Evolutionary conservation across 2,113 vertebrate species (phyloP).

Genomic region (Bos javanicus): DNA sequence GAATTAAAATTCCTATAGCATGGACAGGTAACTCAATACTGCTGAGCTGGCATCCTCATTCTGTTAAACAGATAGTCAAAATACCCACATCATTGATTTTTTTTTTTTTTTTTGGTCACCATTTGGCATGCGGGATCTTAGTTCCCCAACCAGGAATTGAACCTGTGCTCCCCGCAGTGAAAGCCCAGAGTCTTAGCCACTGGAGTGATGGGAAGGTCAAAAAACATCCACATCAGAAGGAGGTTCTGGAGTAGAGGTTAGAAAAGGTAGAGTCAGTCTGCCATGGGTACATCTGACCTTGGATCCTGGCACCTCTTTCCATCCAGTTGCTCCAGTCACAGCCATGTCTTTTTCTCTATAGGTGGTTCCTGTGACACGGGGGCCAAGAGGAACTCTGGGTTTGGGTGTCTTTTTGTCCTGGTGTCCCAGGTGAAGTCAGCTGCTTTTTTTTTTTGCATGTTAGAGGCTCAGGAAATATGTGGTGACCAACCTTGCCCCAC

Average conservation of each 20-base stretch:
- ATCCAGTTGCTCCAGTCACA: not conserved
- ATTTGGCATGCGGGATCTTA: not conserved
- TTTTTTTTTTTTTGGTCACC: not conserved
- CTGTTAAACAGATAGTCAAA: not conserved
- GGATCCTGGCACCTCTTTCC: not conserved
- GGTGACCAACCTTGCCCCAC: not conserved
- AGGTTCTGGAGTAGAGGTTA: rapidly evolving
- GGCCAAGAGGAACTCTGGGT: not conserved
- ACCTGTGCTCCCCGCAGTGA: not conserved
- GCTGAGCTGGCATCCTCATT: not conserved
- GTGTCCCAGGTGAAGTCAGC: not conserved
- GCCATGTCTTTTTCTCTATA: not conserved
- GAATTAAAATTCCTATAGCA: not conserved
- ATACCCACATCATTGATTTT: not conserved
- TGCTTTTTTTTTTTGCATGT: not conserved
- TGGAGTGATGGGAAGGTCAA: not conserved
- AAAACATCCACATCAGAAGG: not conserved
- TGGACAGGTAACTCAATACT: not conserved
- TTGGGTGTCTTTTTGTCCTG: not conserved
- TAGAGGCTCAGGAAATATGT: not conserved
- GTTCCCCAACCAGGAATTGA: not conserved
- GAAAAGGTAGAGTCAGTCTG: not conserved
- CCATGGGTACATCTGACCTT: not conserved
- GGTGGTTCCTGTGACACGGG: not conserved
- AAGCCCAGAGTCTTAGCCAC: not conserved